Percentiles rank a stretch among this genome's conserved stretches.
These are phyloP conservation scores for Yponomeuta sedellus DNA, from an alignment of 2,888 invertebrate species.

Conservation along the genomic window DNA sequence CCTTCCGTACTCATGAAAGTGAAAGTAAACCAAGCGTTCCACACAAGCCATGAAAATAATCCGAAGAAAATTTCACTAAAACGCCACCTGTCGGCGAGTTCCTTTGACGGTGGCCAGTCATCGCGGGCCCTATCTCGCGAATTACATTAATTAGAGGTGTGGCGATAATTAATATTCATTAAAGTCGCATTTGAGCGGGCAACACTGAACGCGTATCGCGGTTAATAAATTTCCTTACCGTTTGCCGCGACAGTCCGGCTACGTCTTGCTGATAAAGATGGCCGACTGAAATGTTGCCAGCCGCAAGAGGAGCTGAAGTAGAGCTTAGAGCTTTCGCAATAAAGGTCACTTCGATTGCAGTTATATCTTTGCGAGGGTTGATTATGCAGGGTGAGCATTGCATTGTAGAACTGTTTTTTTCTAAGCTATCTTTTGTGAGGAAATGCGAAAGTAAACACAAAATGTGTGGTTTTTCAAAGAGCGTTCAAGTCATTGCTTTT, in stretches of 20 bases:
- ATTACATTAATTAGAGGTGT: constrained; percentile 75
- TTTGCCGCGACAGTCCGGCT: constrained; percentile 16
- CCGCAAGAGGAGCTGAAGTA: background rate
- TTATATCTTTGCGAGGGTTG: background rate
- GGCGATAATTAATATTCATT: constrained; percentile 75
- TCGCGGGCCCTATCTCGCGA: constrained; percentile 56
- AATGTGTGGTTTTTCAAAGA: too few relatives aligned
- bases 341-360: background rate
- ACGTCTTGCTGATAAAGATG: constrained; percentile 57
- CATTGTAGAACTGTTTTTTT: background rate
- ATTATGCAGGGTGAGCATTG: constrained; percentile 2
- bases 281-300: constrained; percentile 31
- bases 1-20: background rate
- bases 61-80: constrained; percentile 17
- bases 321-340: constrained; percentile 24
- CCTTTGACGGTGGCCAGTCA: constrained; percentile 45
- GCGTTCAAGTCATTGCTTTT: too few relatives aligned
- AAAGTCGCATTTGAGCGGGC: constrained; percentile 71
- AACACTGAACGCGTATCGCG: constrained; percentile 74
- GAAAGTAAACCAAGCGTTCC: too few relatives aligned
- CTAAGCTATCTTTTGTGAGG: background rate
- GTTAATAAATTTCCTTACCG: constrained; percentile 64
- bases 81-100: background rate
- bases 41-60: too few relatives aligned
- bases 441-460: background rate